These are phyloP conservation scores for Pachliopta kotzebuea DNA, from an alignment of 2,888 invertebrate species.

Conservation along the genomic window DNA sequence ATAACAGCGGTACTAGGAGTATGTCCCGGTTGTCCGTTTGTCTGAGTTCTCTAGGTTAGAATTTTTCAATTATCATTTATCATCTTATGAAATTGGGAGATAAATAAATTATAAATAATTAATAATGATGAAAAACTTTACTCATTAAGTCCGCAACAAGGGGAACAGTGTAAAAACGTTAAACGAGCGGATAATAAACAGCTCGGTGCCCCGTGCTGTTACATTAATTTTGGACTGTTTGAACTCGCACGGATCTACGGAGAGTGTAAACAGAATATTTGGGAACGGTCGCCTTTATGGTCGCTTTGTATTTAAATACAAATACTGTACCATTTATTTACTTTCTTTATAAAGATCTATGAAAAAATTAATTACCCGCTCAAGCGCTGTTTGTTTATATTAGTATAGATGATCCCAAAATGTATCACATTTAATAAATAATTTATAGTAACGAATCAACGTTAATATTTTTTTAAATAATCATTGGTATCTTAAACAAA, in stretches of 20 bases:
- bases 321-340: not conserved
- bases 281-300: not conserved
- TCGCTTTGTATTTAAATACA: not conserved
- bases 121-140: conserved; percentile 6
- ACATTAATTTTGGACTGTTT: conserved; percentile 40
- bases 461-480: not conserved
- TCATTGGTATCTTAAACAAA: too few relatives aligned
- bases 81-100: too few relatives aligned
- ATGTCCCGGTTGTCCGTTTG: too few relatives aligned
- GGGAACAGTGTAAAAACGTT: conserved; percentile 30
- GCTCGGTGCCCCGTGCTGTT: conserved; percentile 39
- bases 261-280: conserved; percentile 7
- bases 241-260: conserved; percentile 30
- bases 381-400: not conserved
- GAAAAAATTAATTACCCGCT: not conserved
- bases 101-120: conserved; percentile 1
- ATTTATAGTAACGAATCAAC: not conserved
- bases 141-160: conserved; percentile 27
- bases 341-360: not conserved
- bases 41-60: too few relatives aligned
- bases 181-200: conserved; percentile 38
- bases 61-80: too few relatives aligned
- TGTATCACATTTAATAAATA: not conserved
- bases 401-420: not conserved
- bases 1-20: too few relatives aligned